Base-by-base conservation (phyloP, 2,797 vertebrate genomes). In the Rachycentron canadum region DNA sequence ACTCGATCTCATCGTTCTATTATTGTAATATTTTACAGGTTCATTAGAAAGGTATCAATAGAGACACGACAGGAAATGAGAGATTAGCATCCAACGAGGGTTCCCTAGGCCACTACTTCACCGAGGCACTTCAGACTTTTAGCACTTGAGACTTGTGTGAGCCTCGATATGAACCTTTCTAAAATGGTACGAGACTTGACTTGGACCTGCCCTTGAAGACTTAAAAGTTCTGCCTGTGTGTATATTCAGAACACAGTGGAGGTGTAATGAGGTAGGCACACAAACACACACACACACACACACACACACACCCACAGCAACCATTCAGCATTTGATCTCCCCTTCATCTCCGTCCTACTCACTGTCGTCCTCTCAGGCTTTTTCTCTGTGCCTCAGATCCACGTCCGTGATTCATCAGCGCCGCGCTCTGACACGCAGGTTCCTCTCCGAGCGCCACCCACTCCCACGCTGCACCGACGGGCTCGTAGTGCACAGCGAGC, bases 391-490 rank as follows among this genome's bases (percentile, higher is more conserved):
- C 67, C 32, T 69, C 76, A 73, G 45, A 69, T 80, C 76, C 81
- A 69, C 72, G 75, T 58, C 53, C 1, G 58, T 91, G 90, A 93
- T 61, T 92, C 91, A 92, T 86, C 90, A 60, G 52, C 40, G 28
- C 14, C 12, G 36, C 17, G 50, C 75, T 72, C 78, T 78, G 80
- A 76, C 84, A 86, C 83, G 86, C 77, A 89, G 78, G 57, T 7
- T 75, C 62, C 50, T 23, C 79, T 81, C 32, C 74, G 75, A 45
- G 78, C 30, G 36, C 13, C 73, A 76, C 88, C 86, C 86, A 84
- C 89, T 83, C 90, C 75, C 83, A 84, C 85, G 26, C 78, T 38
- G 32, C 62, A 7, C 55, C 38, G 4, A 66, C 4, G 57, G 57
- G 69, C 70, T 25, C 26, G 61, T 43, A 62, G 66, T 17, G 70